A percentile compares a stretch with the other conserved stretches of the same genome.
phyloP scores from a whole-genome alignment of 2,113 vertebrate species.

The Nibea coibor region DNA sequence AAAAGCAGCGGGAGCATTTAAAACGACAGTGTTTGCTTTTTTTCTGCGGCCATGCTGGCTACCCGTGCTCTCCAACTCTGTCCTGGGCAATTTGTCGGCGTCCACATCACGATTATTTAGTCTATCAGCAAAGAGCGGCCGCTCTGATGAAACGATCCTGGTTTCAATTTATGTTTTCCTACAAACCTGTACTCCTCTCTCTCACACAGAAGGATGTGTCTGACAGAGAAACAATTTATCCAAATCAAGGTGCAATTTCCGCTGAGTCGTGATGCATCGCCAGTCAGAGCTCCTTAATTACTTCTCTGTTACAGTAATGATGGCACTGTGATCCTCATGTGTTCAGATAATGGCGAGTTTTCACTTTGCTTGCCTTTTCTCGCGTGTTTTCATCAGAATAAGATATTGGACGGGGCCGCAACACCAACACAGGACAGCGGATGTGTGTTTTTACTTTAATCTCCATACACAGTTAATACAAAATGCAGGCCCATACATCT shows the following conservation, averaged over 20 bases:
- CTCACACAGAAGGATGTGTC: conserved; percentile 13
- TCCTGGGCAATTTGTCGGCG: conserved; percentile 44
- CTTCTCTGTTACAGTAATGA: conserved; percentile 9
- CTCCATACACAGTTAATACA: conserved; percentile 20
- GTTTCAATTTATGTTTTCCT: conserved; percentile 55
- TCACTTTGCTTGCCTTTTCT: conserved; percentile 3
- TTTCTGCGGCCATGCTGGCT: conserved; percentile 10
- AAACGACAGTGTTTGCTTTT: conserved; percentile 35
- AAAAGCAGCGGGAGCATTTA: conserved; percentile 50
- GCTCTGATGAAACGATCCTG: conserved; percentile 41
- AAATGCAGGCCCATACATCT: background rate
- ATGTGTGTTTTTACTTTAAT: conserved; percentile 11
- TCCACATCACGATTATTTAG: conserved; percentile 34
- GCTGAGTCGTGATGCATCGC: conserved; percentile 9
- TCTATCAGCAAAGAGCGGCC: conserved; percentile 29
- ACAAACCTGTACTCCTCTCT: background rate
- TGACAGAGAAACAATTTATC: conserved; percentile 8
- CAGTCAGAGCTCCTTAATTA: conserved; percentile 36
- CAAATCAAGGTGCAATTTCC: conserved; percentile 21
- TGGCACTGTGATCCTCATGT: conserved; percentile 10
- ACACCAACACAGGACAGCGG: background rate
- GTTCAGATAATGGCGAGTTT: conserved; percentile 17
- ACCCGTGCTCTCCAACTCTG: conserved; percentile 29
- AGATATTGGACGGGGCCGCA: background rate
- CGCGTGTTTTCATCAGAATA: background rate